phyloP scores from a whole-genome alignment of 2,113 vertebrate species.

The Heptranchias perlo region DNA sequence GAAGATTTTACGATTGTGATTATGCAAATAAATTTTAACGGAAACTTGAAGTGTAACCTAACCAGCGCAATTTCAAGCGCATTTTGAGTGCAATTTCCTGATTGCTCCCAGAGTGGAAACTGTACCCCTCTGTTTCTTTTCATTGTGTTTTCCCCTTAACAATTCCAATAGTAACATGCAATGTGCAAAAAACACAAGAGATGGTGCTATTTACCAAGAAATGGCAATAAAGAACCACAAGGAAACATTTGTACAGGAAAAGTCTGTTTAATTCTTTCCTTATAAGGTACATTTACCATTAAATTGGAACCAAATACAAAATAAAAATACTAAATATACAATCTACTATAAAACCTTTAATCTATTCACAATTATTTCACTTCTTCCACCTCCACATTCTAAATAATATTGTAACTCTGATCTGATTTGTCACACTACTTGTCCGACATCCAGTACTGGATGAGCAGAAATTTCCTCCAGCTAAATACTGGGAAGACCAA shows the following conservation, averaged over 20 bases:
- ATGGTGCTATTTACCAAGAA: constrained; percentile 9
- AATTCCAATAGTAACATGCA: neutral
- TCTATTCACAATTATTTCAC: neutral
- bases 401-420: neutral
- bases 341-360: neutral
- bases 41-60: too few species aligned
- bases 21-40: too few species aligned
- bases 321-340: neutral
- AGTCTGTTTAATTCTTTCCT: neutral
- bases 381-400: neutral
- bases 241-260: neutral
- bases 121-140: too few species aligned
- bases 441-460: too few species aligned
- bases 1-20: too few species aligned
- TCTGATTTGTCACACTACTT: too few species aligned
- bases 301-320: neutral
- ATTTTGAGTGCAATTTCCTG: too few species aligned
- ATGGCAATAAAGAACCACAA: neutral
- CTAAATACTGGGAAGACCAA: too few species aligned
- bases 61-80: too few species aligned
- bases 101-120: too few species aligned
- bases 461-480: too few species aligned
- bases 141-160: neutral
- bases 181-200: constrained; percentile 1
- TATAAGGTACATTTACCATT: neutral